Evolutionary conservation across 2,888 invertebrate species (phyloP).

Genomic region (Rapana venosa): DNA sequence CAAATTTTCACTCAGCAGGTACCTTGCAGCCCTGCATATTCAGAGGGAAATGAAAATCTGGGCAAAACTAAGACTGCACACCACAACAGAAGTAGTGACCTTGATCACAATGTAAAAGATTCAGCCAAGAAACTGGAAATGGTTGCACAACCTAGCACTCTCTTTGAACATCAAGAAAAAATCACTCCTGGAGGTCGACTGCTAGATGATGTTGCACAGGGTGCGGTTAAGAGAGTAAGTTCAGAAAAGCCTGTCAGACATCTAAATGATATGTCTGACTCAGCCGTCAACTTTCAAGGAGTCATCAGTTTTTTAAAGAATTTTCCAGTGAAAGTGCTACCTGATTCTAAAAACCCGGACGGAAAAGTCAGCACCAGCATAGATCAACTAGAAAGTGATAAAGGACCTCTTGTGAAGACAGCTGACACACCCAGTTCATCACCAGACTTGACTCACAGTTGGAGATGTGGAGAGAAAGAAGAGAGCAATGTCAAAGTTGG

Average conservation of each 20-base stretch:
- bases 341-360: not conserved
- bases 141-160: too few relatives aligned
- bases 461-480: too few relatives aligned
- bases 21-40: too few relatives aligned
- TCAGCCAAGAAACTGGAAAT: not conserved
- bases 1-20: too few relatives aligned
- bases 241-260: not conserved
- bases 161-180: not conserved
- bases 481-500: too few relatives aligned
- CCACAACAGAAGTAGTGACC: not conserved
- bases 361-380: not conserved
- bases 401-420: too few relatives aligned
- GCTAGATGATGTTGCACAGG: not conserved
- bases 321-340: not conserved
- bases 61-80: not conserved
- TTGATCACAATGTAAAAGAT: not conserved
- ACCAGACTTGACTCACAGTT: too few relatives aligned
- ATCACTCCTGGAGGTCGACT: not conserved
- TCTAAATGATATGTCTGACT: not conserved
- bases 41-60: too few relatives aligned
- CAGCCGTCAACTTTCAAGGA: constrained; percentile 5
- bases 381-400: too few relatives aligned
- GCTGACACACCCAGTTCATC: too few relatives aligned
- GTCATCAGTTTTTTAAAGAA: constrained; percentile 14
- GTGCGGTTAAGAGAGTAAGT: not conserved